These are phyloP conservation scores for Hipposideros larvatus DNA, from an alignment of 2,797 vertebrate genomes.

Conservation along the genomic window DNA sequence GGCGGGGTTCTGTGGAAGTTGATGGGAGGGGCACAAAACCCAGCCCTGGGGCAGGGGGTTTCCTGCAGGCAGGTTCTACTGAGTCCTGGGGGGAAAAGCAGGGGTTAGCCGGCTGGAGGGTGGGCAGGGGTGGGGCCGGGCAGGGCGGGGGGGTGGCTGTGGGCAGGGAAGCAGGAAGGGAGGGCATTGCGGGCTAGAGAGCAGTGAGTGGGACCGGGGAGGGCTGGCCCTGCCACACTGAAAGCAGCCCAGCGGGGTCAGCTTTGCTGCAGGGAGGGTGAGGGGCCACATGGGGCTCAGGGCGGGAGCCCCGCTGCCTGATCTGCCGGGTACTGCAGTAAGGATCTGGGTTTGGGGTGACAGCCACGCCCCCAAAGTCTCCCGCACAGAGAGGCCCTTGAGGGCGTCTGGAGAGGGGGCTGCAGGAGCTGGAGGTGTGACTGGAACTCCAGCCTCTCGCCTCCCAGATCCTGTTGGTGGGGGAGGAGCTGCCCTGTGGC, in stretches of 20 bases:
- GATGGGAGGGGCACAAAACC: not conserved
- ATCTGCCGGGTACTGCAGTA: not conserved
- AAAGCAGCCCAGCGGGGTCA: fast-evolving
- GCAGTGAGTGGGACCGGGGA: no score
- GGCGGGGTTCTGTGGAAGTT: not conserved
- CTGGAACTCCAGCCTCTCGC: fast-evolving
- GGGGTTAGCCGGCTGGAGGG: not conserved
- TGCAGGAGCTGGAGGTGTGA: not conserved
- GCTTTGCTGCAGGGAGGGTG: not conserved
- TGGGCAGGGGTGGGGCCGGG: fast-evolving
- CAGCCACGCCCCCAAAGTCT: fast-evolving
- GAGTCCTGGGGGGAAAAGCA: not conserved
- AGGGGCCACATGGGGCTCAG: fast-evolving
- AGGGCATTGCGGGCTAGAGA: no score
- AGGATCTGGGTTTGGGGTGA: not conserved
- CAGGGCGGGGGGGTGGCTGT: fast-evolving
- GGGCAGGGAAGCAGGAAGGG: not conserved
- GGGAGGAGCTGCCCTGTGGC: not conserved
- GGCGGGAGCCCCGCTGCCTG: fast-evolving
- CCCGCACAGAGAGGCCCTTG: not conserved
- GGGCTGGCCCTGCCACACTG: not conserved
- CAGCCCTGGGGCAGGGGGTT: not conserved
- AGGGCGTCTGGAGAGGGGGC: not conserved
- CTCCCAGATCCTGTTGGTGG: not conserved
- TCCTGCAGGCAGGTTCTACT: not conserved